Conservation (phyloP, 2,888 invertebrate genomes). For the Neoaliturus tenellus region DNA sequence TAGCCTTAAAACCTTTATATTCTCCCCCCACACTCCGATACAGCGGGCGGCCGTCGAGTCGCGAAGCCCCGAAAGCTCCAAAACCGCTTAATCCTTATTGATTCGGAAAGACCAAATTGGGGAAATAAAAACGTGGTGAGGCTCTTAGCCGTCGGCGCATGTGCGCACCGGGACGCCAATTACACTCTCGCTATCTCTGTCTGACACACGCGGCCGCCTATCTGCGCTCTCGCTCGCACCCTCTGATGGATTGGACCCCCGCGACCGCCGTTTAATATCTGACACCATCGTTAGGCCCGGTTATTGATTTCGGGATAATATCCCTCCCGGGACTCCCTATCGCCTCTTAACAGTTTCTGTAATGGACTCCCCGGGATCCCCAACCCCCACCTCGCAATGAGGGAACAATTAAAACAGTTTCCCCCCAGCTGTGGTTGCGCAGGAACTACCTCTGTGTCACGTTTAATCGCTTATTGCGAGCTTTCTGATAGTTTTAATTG, state of each 20-base stretch:
- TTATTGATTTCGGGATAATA: conserved; percentile 57
- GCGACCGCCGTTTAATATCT: conserved; percentile 60
- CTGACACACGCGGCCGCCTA: background rate
- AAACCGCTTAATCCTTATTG: conserved; percentile 28
- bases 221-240: conserved; percentile 22
- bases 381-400: conserved; percentile 18
- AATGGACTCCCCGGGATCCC: conserved; percentile 46
- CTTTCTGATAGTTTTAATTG: no score
- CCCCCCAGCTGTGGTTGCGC: no score
- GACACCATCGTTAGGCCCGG: conserved; percentile 55
- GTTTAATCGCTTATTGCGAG: no score
- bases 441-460: no score
- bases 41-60: no score
- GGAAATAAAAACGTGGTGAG: conserved; percentile 10
- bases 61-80: background rate
- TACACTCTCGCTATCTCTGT: conserved; percentile 4
- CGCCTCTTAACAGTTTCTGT: conserved; percentile 48
- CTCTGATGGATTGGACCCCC: conserved; percentile 62
- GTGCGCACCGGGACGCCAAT: conserved; percentile 28
- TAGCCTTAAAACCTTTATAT: no score
- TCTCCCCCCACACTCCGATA: no score
- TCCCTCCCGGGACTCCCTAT: conserved; percentile 52
- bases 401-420: conserved; percentile 38
- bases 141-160: conserved; percentile 31
- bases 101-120: conserved; percentile 44